A percentile compares a stretch with the other conserved stretches of the same genome.
phyloP scores from a whole-genome alignment of 2,113 vertebrate genomes.

The Cyanocitta stelleri region DNA sequence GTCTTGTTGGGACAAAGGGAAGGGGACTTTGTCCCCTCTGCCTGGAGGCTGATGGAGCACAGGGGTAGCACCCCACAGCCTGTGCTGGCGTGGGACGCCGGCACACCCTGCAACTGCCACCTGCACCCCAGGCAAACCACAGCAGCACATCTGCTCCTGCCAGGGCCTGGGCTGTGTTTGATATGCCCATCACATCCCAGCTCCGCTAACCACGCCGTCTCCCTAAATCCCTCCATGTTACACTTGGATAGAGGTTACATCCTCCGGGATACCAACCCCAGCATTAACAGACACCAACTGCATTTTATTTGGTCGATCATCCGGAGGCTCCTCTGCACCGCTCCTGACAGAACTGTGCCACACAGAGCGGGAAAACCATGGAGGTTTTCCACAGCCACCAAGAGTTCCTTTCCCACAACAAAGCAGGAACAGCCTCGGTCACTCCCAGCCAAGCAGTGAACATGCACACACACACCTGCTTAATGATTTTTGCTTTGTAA shows the following conservation, averaged over 20 bases:
- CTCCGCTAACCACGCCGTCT: not conserved
- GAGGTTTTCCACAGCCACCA: not conserved
- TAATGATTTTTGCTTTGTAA: conserved; percentile 59
- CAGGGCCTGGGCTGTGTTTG: not conserved
- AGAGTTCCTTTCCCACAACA: not conserved
- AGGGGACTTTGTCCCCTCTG: accelerated
- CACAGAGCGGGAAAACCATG: not conserved
- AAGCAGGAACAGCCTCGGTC: not conserved
- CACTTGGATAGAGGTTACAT: not conserved
- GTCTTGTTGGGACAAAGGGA: accelerated
- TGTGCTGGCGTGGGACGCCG: accelerated
- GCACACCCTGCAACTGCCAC: accelerated
- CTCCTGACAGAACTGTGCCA: conserved; percentile 3
- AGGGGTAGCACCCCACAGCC: not conserved
- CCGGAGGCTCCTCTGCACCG: not conserved
- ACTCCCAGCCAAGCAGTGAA: not conserved
- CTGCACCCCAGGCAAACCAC: not conserved
- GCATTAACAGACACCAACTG: not conserved
- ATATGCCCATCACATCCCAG: not conserved
- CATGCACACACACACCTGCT: conserved; percentile 22
- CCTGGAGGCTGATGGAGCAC: not conserved
- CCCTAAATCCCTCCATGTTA: conserved; percentile 5
- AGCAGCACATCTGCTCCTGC: not conserved
- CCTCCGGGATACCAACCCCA: not conserved
- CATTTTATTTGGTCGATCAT: not conserved